phyloP scores from a whole-genome alignment of 2,888 invertebrate genomes.

The Sarcophaga subvicina region DNA sequence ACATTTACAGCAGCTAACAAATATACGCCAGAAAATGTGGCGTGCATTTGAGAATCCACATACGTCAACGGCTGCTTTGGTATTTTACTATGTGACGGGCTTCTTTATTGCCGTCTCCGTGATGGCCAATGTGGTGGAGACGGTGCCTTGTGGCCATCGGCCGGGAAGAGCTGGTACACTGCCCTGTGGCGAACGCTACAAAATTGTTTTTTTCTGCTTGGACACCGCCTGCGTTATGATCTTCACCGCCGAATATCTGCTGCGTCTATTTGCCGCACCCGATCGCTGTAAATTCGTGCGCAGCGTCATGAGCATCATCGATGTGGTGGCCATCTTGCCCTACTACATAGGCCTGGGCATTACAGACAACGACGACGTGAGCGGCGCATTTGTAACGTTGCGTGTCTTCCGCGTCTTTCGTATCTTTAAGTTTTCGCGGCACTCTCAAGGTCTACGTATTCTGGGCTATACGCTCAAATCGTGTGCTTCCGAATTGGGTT shows the following conservation, averaged over 20 bases:
- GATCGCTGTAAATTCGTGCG: constrained; percentile 98
- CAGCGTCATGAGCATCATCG: constrained; percentile 99
- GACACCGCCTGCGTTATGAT: constrained; percentile 99
- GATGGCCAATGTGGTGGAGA: constrained; percentile 99
- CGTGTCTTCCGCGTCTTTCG: constrained; percentile 99
- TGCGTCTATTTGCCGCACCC: constrained; percentile 98
- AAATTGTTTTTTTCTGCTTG: constrained; percentile 99
- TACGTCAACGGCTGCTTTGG: constrained; percentile 98
- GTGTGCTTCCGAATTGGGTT: constrained; percentile 99
- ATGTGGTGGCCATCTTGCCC: constrained; percentile 99
- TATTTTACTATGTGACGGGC: constrained; percentile 99
- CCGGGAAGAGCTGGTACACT: constrained; percentile 93
- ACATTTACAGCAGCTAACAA: constrained; percentile 92
- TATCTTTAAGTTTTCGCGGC: constrained; percentile 99
- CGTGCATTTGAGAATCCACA: constrained; percentile 99
- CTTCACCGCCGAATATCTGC: constrained; percentile 98
- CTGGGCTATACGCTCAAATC: constrained; percentile 99
- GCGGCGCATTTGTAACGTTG: constrained; percentile 99
- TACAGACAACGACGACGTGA: constrained; percentile 98
- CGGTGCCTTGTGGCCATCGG: constrained; percentile 83
- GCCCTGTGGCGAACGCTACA: constrained; percentile 98
- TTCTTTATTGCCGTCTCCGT: constrained; percentile 99
- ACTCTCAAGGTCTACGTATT: constrained; percentile 99
- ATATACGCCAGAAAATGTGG: constrained; percentile 98
- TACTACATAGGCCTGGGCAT: constrained; percentile 99